These are phyloP conservation scores for Struthio camelus DNA, from an alignment of 2,113 vertebrate species.

Conservation along the genomic window DNA sequence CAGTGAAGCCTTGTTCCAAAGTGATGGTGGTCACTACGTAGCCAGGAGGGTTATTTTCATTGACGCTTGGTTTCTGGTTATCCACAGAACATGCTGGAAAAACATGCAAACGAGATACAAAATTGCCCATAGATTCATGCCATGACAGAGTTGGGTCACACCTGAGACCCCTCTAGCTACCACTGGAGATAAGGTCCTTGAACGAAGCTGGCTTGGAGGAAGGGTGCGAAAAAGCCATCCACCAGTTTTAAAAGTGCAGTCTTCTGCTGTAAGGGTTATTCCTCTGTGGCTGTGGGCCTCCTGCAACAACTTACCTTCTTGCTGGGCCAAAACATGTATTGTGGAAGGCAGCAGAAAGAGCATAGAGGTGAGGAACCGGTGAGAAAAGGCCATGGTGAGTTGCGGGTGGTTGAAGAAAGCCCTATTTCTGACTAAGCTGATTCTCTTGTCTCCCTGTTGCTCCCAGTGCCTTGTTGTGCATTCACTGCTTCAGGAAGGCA, in stretches of 20 bases:
- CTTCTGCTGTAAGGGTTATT: background rate
- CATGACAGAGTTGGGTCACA: background rate
- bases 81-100: constrained; percentile 22
- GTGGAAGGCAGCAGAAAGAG: background rate
- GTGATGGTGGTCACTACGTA: background rate
- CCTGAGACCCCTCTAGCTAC: too few relatives aligned
- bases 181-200: accelerated
- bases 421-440: background rate
- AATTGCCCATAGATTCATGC: background rate
- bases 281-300: background rate
- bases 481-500: background rate
- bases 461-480: accelerated
- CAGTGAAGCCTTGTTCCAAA: accelerated
- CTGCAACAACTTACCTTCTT: constrained; percentile 7
- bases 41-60: constrained; percentile 19
- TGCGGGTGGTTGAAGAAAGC: background rate
- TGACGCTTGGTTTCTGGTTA: accelerated
- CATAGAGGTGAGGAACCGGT: background rate
- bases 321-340: background rate
- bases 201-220: background rate
- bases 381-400: constrained; percentile 15
- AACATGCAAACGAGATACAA: background rate
- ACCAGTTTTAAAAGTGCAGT: background rate
- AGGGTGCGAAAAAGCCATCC: background rate
- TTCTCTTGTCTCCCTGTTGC: background rate